These are phyloP conservation scores for Drosophila rellima DNA, from an alignment of 2,888 invertebrate species.

Conservation along the genomic window DNA sequence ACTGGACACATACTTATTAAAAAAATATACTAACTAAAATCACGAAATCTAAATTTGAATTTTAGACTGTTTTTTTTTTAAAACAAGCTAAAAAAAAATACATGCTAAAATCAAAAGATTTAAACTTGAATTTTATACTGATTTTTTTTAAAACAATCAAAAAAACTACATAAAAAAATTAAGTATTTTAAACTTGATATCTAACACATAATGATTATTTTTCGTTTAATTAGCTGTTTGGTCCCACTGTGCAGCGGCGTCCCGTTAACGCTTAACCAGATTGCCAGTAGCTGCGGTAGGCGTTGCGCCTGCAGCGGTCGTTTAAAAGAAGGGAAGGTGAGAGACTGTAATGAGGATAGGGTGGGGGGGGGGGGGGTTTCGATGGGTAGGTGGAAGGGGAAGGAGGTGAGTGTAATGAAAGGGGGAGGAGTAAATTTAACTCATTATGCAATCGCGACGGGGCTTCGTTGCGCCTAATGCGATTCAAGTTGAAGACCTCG, in stretches of 20 bases:
- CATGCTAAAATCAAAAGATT: no score
- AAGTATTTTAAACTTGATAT: no score
- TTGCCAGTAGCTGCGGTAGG: conserved; percentile 41
- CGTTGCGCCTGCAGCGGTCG: conserved; percentile 11
- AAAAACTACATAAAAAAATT: no score
- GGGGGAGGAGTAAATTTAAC: conserved; percentile 6
- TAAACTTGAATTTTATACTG: no score
- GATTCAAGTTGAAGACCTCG: conserved; percentile 51
- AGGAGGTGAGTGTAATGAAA: background rate
- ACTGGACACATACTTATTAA: no score
- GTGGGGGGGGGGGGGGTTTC: no score
- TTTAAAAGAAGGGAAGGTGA: background rate
- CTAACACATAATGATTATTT: no score
- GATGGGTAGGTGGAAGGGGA: background rate
- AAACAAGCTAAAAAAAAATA: no score
- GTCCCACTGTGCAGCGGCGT: conserved; percentile 24
- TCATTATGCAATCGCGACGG: conserved; percentile 48
- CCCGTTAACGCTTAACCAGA: conserved; percentile 69
- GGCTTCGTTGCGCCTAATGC: conserved; percentile 51
- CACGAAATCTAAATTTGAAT: no score
- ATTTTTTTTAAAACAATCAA: no score
- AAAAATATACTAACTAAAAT: no score
- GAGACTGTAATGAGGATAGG: background rate
- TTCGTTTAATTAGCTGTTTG: background rate
- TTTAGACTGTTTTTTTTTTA: no score